These are phyloP conservation scores for Gephyroberyx darwinii DNA, from an alignment of 2,797 vertebrate genomes.

Conservation along the genomic window DNA sequence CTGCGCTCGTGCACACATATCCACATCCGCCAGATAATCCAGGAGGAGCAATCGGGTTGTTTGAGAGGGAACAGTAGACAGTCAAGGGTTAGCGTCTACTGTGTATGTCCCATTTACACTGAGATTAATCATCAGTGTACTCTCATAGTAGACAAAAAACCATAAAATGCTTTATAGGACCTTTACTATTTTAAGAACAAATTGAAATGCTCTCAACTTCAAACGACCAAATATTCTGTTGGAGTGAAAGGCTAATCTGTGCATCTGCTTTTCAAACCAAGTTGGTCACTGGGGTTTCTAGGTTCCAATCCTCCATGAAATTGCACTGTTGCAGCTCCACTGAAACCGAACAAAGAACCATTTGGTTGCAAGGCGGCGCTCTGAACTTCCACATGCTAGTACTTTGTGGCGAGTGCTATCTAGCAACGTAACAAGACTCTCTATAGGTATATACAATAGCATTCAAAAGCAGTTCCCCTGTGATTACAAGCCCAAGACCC, in stretches of 20 bases:
- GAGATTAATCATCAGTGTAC: conserved; percentile 68
- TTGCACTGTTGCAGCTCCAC: conserved; percentile 62
- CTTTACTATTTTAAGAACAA: conserved; percentile 32
- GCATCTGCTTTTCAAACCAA: conserved; percentile 49
- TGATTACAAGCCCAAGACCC: conserved; percentile 37
- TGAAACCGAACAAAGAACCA: conserved; percentile 67
- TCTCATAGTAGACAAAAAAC: conserved; percentile 60
- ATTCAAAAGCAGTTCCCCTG: conserved; percentile 44
- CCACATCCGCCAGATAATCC: conserved; percentile 70
- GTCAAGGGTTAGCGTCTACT: conserved; percentile 59
- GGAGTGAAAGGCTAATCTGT: conserved; percentile 39
- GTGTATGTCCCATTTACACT: conserved; percentile 55
- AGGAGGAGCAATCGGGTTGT: conserved; percentile 65
- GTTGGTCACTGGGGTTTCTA: conserved; percentile 36
- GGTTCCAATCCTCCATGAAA: conserved; percentile 56
- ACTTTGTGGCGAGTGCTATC: conserved; percentile 60
- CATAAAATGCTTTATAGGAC: conserved; percentile 25
- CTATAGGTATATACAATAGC: neutral
- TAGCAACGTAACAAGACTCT: conserved; percentile 24
- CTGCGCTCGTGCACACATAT: conserved; percentile 25
- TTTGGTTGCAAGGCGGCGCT: conserved; percentile 50
- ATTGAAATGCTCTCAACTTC: conserved; percentile 33
- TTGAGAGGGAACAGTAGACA: conserved; percentile 68
- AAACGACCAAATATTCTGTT: conserved; percentile 41
- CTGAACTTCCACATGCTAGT: conserved; percentile 62